Evolutionary conservation across 2,888 invertebrate genomes (phyloP), one percentile per base, ranked within the genome.

Genomic region (Hypercompe scribonia): DNA sequence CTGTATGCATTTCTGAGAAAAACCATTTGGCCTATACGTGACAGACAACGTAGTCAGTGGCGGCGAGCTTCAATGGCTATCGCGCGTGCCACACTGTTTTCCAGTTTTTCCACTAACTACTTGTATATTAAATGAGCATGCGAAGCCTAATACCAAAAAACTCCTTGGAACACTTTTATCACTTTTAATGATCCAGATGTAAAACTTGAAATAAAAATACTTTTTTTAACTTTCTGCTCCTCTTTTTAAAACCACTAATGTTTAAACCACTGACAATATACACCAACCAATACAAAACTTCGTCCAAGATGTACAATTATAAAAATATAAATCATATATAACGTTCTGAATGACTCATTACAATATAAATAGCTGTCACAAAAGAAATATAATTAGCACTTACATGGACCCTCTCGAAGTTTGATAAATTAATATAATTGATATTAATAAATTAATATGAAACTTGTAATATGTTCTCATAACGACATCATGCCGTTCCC

Each of bases 401-500:
- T 76, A 75, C 68, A 78, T 74, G 84, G 83, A 83, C 81, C 84
- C 84, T 86, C 78, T 82, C 81, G 80, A 84, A 68, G 81, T 81
- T 84, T 82, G n/a, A n/a, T n/a, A n/a, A n/a, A n/a, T n/a, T n/a
- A n/a, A n/a, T n/a, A n/a, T n/a, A n/a, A 89, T 90, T 88, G 88
- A 90, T 90, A 88, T 89, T 88, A 91, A 91, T 92, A 91, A 90
- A 92, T 93, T 90, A 91, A 90, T 92, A 88, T 89, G 83, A 84
- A 90, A 90, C 88, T 88, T 24, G 50, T 68, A 58, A 68, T 68
- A 89, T 87, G 86, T 81, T 76, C 79, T 80, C 82, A 85, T 61
- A 83, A 81, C 78, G 82, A 84, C 83, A 86, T 81, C 84, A 79
- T 81, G 82, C 87, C 90, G 83, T 89, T 89, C 75, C 77, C 78